Percentiles rank a stretch among this genome's conserved stretches.
Evolutionary conservation across 2,113 vertebrate genomes (phyloP).

Genomic region (Rhodinocichla rosea): DNA sequence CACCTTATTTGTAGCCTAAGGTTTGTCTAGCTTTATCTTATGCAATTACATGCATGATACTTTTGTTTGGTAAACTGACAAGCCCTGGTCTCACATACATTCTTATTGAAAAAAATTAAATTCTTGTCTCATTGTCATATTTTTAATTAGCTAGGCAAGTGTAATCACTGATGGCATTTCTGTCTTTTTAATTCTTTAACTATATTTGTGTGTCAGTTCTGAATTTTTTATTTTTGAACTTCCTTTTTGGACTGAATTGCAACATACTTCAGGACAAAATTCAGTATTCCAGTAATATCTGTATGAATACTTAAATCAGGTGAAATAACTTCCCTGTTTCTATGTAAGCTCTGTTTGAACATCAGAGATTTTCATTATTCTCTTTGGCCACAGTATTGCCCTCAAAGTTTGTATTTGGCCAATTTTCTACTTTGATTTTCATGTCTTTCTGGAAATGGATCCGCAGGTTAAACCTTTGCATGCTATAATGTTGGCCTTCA

Average conservation of each 20-base stretch:
- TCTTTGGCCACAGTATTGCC: neutral
- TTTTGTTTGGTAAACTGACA: neutral
- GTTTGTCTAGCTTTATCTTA: conserved; percentile 24
- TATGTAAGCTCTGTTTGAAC: neutral
- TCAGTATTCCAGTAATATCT: neutral
- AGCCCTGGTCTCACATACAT: neutral
- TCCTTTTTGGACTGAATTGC: neutral
- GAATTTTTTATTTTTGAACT: neutral
- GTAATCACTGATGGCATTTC: neutral
- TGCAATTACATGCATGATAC: neutral
- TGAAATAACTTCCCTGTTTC: conserved; percentile 12
- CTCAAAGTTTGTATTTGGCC: neutral
- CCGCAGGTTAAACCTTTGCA: neutral
- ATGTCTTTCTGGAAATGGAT: neutral
- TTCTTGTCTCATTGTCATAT: neutral
- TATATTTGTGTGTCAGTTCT: neutral
- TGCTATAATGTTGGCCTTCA: neutral
- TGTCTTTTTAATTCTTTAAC: neutral
- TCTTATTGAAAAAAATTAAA: neutral
- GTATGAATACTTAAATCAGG: neutral
- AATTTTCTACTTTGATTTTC: neutral
- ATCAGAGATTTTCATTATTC: conserved; percentile 6
- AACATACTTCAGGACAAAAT: neutral
- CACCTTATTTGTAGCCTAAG: conserved; percentile 30
- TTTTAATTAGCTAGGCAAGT: neutral